Conservation (phyloP, 2,113 vertebrate genomes). For the Spermophilus dauricus region DNA sequence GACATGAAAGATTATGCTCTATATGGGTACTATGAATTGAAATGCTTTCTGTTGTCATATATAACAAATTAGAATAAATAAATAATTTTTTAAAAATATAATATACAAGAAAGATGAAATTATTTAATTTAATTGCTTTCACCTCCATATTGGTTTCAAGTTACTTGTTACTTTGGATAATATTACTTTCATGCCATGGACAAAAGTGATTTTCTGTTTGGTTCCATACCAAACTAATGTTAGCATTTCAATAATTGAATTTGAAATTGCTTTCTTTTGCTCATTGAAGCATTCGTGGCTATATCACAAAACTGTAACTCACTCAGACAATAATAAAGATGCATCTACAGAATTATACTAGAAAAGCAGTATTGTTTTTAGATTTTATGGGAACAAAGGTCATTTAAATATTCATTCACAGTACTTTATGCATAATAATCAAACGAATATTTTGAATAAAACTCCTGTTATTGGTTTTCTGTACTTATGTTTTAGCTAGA, state of each 20-base stretch:
- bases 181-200: slow-evolving; percentile 52
- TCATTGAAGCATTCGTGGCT: slow-evolving; percentile 59
- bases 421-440: background rate
- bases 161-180: slow-evolving; percentile 20
- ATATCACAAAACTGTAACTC: slow-evolving; percentile 37
- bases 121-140: background rate
- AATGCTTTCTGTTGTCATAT: too few relatives aligned
- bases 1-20: too few relatives aligned
- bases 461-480: background rate
- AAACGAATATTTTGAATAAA: background rate
- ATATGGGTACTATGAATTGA: too few relatives aligned
- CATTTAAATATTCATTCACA: slow-evolving; percentile 18
- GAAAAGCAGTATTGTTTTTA: background rate
- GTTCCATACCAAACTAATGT: slow-evolving; percentile 54
- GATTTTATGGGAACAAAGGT: background rate
- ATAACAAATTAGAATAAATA: too few relatives aligned
- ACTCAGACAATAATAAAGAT: slow-evolving; percentile 53
- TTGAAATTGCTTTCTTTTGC: slow-evolving; percentile 67
- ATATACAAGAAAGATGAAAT: slow-evolving; percentile 25
- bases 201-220: slow-evolving; percentile 62
- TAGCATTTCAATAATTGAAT: slow-evolving; percentile 75
- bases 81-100: too few relatives aligned
- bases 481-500: background rate
- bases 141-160: background rate
- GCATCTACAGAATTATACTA: background rate